Base-by-base conservation (phyloP, 2,888 invertebrate genomes). In the Sesamia inferens region DNA sequence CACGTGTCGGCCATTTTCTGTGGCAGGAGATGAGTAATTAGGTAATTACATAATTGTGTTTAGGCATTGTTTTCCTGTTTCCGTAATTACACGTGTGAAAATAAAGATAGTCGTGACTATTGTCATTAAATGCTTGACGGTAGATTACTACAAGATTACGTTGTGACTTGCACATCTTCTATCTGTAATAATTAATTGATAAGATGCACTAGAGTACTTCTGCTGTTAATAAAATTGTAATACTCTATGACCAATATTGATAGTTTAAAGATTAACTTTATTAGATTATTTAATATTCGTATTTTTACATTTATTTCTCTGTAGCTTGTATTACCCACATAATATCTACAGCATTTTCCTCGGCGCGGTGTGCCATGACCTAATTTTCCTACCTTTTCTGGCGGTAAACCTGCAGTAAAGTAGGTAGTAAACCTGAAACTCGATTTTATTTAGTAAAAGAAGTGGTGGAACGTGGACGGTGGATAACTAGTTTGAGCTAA, bases 61-160 rank as follows among this genome's bases (percentile, higher is more conserved):
- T 63, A 66, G 55, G 55, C 44, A 51, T 59, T 79, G 68, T 69
- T 74, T 83, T 74, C 82, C 82, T 78, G 75, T 70, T 19, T 71
- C 19, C 14, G 24, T 71, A 65, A 79, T 79, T 58, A 66, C n/a
- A 42, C 44, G 57, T 76, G 74, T 73, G 83, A 76, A 72, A 70
- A 82, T 55, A 10, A 54, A 59, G 61, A 7, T 0, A 24, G 31
- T 14, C 16, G 13, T 58, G 55, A 71, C 62, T 69, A 76, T 76
- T 61, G 59, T 22, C 19, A 54, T 63, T 11, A 13, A 47, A 42
- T 42, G 31, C 8, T n/a, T n/a, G 51, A n/a, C 10, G 51, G 6
- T 14, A 7, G 48, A 68, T 59, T 51, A 54, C 31, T 69, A 64
- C 48, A 63, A 22, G 61, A 66, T 31, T 3, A 31, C 3, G 2